A percentile compares a stretch with the other conserved stretches of the same genome.
Conservation (phyloP, 2,888 invertebrate species). For the Epinotia nisella region DNA sequence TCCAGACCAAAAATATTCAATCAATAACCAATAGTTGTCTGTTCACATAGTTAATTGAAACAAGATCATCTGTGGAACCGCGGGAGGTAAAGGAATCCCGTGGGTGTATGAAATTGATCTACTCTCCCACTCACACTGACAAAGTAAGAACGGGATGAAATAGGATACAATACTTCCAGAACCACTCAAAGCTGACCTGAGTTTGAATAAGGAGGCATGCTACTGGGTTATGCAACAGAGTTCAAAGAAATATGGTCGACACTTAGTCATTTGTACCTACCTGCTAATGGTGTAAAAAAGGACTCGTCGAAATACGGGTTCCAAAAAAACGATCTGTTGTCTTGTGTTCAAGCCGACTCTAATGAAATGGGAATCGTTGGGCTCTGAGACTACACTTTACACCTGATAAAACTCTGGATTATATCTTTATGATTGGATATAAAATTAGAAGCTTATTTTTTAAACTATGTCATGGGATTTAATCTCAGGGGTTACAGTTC, state of each 20-base stretch:
- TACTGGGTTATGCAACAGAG: conserved; percentile 9
- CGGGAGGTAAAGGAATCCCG: conserved; percentile 62
- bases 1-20: conserved; percentile 35
- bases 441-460: conserved; percentile 39
- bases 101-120: conserved; percentile 64
- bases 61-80: conserved; percentile 65
- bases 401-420: conserved; percentile 51
- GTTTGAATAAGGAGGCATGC: conserved; percentile 3
- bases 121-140: conserved; percentile 54
- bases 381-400: conserved; percentile 55
- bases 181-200: conserved; percentile 25
- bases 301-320: conserved; percentile 46
- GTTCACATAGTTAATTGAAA: conserved; percentile 72
- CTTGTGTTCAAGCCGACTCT: conserved; percentile 60
- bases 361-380: conserved; percentile 62
- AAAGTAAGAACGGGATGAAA: conserved; percentile 52
- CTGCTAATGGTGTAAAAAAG: conserved; percentile 65
- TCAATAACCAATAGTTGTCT: conserved; percentile 48
- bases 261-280: conserved; percentile 52
- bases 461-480: conserved; percentile 25
- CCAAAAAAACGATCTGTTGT: conserved; percentile 49
- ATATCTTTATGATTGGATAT: conserved; percentile 48
- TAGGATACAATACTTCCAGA: conserved; percentile 46
- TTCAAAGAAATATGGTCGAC: conserved; percentile 38
- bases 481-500: conserved; percentile 28